Evolutionary conservation across 1,140 invertebrate genomes (phyloP), one percentile per base, ranked within the genome.

Genomic region (Catajapyx aquilonaris): DNA sequence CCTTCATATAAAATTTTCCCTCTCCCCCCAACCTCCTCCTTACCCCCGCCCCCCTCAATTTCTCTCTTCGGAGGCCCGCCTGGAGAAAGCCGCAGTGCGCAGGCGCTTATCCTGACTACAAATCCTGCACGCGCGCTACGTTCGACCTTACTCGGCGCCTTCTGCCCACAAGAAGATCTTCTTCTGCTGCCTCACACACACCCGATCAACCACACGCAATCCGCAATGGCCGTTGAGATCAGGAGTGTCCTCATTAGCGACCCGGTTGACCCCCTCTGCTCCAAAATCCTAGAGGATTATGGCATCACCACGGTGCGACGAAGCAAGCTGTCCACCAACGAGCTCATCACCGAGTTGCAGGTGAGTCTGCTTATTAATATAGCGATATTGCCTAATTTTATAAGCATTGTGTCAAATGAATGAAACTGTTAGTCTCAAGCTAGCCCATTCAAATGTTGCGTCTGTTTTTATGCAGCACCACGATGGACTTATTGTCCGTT

Each of bases 401-500:
- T 11, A 30, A 21, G 5, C 22, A 21, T 5, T 40, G 4, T 7
- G 4, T 40, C 5, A 28, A 28, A 28, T 28, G 13, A 28, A 28
- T 28, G 23, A 28, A 28, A 28, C 7, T 13, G 13, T 28, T 28
- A 28, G 7, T 28, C 7, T 28, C 23, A 28, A 9, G 23, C 7
- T 9, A 28, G n/a, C n/a, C n/a, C n/a, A n/a, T n/a, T n/a, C n/a
- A n/a, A n/a, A n/a, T n/a, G n/a, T n/a, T 28, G 38, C 38, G 34
- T 38, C 30, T 46, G 40, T 41, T 43, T 50, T 51, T 20, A 42
- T 57, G 5, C 48, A 87, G 80, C 75, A 86, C 44, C 78, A 86
- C 53, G 86, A 97, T 57, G 88, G 74, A 1, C 62, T 95, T 37
- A 83, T 97, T 41, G 90, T 97, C 1, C 69, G 93, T 15, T 95